Evolutionary conservation across 2,797 vertebrate species (phyloP).

Genomic region (Neopelma chrysocephalum): DNA sequence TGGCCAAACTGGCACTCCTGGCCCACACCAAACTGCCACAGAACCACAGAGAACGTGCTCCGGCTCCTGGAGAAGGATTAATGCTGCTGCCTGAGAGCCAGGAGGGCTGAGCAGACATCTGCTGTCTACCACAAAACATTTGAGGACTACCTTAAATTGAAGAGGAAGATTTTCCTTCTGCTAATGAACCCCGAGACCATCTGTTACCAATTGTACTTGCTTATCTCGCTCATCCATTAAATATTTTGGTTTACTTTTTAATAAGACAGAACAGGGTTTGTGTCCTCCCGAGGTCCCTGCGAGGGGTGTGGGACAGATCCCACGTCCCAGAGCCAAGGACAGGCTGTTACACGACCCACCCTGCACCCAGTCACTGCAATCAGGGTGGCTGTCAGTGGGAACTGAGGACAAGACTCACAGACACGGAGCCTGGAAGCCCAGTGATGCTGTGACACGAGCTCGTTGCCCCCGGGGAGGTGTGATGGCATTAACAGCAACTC

Average conservation of each 20-base stretch:
- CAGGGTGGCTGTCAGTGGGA: neutral
- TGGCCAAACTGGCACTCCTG: neutral
- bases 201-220: slow-evolving; percentile 53
- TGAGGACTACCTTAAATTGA: slow-evolving; percentile 49
- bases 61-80: neutral
- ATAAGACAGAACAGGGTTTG: neutral
- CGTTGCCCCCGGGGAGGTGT: slow-evolving; percentile 45
- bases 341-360: neutral
- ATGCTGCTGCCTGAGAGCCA: neutral
- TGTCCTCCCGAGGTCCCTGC: neutral
- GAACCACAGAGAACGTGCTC: neutral
- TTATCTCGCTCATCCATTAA: slow-evolving; percentile 27
- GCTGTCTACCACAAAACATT: slow-evolving; percentile 15
- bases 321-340: neutral
- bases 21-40: neutral
- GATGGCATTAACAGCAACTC: slow-evolving; percentile 46
- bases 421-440: neutral
- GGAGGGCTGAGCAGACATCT: slow-evolving; percentile 8
- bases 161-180: slow-evolving; percentile 47
- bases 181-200: slow-evolving; percentile 65
- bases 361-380: neutral
- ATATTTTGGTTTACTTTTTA: slow-evolving; percentile 47
- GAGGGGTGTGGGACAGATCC: neutral
- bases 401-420: neutral
- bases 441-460: neutral